Evolutionary conservation across 2,888 invertebrate genomes (phyloP).

Genomic region (Drosophila neonasuta): DNA sequence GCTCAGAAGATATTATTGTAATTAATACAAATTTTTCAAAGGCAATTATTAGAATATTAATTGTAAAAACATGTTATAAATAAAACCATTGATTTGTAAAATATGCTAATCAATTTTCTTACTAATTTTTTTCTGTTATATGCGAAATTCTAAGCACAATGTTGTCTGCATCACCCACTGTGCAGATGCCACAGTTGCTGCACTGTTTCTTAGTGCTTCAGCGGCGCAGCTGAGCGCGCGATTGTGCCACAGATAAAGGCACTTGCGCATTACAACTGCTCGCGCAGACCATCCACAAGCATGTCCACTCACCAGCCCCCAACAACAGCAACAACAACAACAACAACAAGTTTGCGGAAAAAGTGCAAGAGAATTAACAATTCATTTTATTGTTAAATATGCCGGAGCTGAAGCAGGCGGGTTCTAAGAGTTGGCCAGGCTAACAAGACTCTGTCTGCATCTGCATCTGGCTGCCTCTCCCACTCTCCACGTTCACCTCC

Average conservation of each 20-base stretch:
- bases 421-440: slow-evolving; percentile 53
- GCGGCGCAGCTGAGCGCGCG: slow-evolving; percentile 54
- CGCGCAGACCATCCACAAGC: slow-evolving; percentile 45
- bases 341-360: slow-evolving; percentile 45
- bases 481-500: slow-evolving; percentile 4
- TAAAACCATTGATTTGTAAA: too few species aligned
- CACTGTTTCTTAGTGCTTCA: slow-evolving; percentile 21
- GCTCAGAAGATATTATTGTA: too few species aligned
- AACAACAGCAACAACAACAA: slow-evolving; percentile 23
- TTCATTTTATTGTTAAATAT: slow-evolving; percentile 78
- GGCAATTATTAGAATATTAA: too few species aligned
- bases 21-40: too few species aligned
- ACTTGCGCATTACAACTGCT: slow-evolving; percentile 73
- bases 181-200: slow-evolving; percentile 15
- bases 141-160: neutral
- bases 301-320: slow-evolving; percentile 29
- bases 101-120: too few species aligned
- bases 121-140: too few species aligned
- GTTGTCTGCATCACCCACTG: slow-evolving; percentile 29
- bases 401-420: slow-evolving; percentile 36
- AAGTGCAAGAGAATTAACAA: slow-evolving; percentile 76
- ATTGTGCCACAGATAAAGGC: slow-evolving; percentile 76
- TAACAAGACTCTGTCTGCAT: slow-evolving; percentile 65
- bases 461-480: slow-evolving; percentile 23
- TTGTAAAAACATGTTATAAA: too few species aligned